Conservation (phyloP, 2,888 invertebrate species). For the Hermaeophaga mercurialis region DNA sequence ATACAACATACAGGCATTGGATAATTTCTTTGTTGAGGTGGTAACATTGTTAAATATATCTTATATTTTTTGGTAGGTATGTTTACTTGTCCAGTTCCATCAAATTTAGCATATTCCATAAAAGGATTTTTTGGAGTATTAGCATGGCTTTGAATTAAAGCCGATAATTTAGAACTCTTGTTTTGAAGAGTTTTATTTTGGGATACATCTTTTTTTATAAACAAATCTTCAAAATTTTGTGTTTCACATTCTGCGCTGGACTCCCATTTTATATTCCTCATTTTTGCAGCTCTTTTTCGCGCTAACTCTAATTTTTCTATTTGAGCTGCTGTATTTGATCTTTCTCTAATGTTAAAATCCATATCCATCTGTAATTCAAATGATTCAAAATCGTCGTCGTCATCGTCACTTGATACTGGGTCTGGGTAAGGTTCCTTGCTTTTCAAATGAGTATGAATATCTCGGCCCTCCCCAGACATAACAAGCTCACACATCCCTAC, state of each 20-base stretch:
- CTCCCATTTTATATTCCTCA: conserved; percentile 78
- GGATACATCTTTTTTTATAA: conserved; percentile 61
- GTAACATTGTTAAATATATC: conserved; percentile 88
- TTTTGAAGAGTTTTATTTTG: conserved; percentile 39
- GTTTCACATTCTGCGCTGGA: conserved; percentile 65
- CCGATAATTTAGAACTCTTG: conserved; percentile 69
- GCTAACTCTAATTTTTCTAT: conserved; percentile 89
- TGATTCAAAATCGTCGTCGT: conserved; percentile 67
- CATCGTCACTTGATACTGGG: conserved; percentile 77
- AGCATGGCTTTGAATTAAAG: conserved; percentile 77
- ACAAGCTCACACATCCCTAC: conserved; percentile 88
- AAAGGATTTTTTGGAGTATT: conserved; percentile 84
- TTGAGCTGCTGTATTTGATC: conserved; percentile 88
- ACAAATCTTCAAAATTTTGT: conserved; percentile 66
- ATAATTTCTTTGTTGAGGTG: conserved; percentile 79
- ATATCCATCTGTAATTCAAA: conserved; percentile 78
- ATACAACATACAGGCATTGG: conserved; percentile 83
- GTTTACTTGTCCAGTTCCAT: conserved; percentile 84
- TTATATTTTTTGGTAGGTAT: conserved; percentile 82
- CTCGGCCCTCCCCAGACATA: conserved; percentile 81
- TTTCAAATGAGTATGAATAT: conserved; percentile 57
- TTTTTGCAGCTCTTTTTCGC: conserved; percentile 77
- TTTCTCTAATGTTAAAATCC: conserved; percentile 67
- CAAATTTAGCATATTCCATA: conserved; percentile 87
- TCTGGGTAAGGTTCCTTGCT: conserved; percentile 72